A percentile compares a stretch with the other conserved stretches of the same genome.
phyloP scores from a whole-genome alignment of 23 tunicate species.

The Halocynthia roretzi region DNA sequence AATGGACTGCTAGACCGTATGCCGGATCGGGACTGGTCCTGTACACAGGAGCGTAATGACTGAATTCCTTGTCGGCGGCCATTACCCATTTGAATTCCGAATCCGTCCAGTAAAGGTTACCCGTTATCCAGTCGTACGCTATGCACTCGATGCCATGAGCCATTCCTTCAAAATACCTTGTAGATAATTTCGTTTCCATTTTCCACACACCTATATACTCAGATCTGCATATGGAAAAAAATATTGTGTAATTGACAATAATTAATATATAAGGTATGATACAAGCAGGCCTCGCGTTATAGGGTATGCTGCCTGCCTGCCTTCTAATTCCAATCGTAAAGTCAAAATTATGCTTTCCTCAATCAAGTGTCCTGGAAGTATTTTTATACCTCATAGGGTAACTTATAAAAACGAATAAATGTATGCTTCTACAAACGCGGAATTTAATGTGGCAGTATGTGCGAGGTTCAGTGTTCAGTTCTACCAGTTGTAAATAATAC shows the following conservation, averaged over 20 bases:
- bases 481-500: neutral
- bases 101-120: slow-evolving; percentile 91
- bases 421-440: neutral
- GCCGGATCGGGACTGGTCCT: slow-evolving; percentile 42
- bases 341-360: too few relatives aligned
- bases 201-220: slow-evolving; percentile 28
- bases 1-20: slow-evolving; percentile 69
- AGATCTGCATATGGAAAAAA: neutral
- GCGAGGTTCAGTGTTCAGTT: neutral
- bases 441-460: neutral
- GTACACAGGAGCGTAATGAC: slow-evolving; percentile 47
- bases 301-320: too few relatives aligned
- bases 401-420: neutral
- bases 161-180: slow-evolving; percentile 59
- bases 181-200: slow-evolving; percentile 10
- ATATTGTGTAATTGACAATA: too few relatives aligned
- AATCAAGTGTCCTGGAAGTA: too few relatives aligned
- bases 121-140: slow-evolving; percentile 70
- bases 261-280: too few relatives aligned
- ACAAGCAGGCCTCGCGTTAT: too few relatives aligned
- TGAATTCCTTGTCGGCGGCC: slow-evolving; percentile 45
- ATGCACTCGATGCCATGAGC: slow-evolving; percentile 74
- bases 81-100: slow-evolving; percentile 82
- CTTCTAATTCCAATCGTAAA: too few relatives aligned
- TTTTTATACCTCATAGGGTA: too few relatives aligned